Evolutionary conservation across 2,113 vertebrate species (phyloP).

Genomic region (Synodontis membranacea): DNA sequence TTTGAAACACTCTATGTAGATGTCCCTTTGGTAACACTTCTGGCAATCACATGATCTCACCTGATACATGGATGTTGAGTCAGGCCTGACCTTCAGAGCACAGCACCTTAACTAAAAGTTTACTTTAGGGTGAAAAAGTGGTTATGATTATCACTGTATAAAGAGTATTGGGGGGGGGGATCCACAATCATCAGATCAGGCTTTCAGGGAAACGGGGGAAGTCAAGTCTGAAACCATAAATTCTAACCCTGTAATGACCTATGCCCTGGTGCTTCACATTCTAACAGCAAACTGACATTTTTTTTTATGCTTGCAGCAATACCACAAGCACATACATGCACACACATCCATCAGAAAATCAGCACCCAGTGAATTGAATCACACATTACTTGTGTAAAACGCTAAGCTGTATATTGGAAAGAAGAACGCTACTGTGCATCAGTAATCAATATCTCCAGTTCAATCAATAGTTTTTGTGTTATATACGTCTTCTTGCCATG

Average conservation of each 20-base stretch:
- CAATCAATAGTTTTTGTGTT: neutral
- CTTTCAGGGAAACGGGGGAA: neutral
- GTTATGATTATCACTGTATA: neutral
- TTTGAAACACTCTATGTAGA: neutral
- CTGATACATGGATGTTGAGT: neutral
- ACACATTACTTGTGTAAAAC: neutral
- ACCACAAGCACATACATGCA: neutral
- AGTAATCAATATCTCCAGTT: neutral
- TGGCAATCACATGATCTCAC: neutral
- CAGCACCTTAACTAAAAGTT: neutral
- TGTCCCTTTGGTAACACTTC: neutral
- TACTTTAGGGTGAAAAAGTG: neutral
- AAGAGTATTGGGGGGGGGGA: neutral
- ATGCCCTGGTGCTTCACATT: neutral
- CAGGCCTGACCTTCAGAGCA: neutral
- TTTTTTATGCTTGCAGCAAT: neutral
- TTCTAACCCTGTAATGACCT: neutral
- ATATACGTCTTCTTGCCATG: neutral
- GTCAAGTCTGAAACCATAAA: neutral
- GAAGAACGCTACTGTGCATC: neutral
- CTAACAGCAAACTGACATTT: constrained; percentile 1
- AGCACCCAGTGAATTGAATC: neutral
- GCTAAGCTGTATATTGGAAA: neutral
- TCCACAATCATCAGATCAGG: neutral
- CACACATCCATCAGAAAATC: neutral